These are phyloP conservation scores for Phodopus roborovskii DNA, from an alignment of 2,113 vertebrate species.

Conservation along the genomic window DNA sequence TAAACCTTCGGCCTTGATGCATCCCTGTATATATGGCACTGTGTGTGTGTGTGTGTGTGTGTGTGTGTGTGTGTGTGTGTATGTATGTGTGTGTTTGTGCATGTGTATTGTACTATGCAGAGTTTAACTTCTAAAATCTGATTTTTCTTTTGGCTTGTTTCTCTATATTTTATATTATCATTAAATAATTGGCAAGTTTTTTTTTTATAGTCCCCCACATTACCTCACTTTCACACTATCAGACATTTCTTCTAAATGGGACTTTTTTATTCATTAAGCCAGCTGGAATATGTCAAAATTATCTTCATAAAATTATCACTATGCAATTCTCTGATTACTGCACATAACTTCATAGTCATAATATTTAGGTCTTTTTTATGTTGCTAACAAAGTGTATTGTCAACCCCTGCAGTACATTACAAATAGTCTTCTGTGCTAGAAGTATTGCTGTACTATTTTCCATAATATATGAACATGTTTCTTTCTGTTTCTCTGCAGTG, in stretches of 20 bases:
- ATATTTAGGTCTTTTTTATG: background rate
- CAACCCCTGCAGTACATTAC: background rate
- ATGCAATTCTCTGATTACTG: background rate
- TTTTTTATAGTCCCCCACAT: background rate
- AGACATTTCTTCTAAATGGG: background rate
- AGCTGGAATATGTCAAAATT: background rate
- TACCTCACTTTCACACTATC: background rate
- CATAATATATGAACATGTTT: background rate
- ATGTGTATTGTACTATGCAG: background rate
- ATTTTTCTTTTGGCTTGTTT: conserved; percentile 1
- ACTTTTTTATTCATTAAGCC: background rate
- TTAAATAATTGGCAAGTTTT: background rate
- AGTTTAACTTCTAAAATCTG: background rate
- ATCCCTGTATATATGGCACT: background rate
- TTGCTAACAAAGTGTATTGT: background rate
- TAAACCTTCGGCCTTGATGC: background rate
- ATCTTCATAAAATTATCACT: background rate
- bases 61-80: background rate
- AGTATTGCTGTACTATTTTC: background rate
- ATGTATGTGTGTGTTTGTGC: background rate
- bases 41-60: background rate
- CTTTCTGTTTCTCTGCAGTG: background rate
- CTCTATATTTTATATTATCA: background rate
- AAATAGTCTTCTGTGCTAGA: background rate
- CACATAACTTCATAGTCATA: background rate